These are phyloP conservation scores for Mungos mungo DNA, from an alignment of 2,113 vertebrate genomes.

Conservation along the genomic window DNA sequence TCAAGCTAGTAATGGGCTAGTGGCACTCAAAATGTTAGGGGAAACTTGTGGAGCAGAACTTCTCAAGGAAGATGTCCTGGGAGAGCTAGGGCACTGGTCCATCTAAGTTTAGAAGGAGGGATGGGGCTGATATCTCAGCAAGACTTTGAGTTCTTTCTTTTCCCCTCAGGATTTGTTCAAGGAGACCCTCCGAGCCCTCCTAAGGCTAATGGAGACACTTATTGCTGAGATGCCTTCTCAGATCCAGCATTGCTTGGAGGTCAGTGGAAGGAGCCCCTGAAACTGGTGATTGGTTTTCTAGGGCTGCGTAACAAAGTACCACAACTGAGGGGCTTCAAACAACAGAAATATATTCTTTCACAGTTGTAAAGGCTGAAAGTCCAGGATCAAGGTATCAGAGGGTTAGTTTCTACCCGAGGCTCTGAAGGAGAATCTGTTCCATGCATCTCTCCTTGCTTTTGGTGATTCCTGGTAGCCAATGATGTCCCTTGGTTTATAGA, in stretches of 20 bases:
- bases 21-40: neutral
- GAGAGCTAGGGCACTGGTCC: neutral
- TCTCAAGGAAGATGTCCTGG: neutral
- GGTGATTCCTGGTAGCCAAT: neutral
- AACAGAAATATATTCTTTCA: neutral
- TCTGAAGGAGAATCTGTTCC: neutral
- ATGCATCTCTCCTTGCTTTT: neutral
- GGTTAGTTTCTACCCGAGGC: neutral
- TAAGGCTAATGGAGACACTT: constrained; percentile 13
- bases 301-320: neutral
- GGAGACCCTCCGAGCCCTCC: constrained; percentile 11
- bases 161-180: neutral
- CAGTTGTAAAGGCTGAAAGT: neutral
- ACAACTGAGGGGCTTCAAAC: neutral
- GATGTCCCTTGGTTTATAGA: neutral
- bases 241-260: constrained; percentile 40
- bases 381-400: neutral
- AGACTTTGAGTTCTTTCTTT: neutral
- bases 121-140: neutral
- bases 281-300: neutral
- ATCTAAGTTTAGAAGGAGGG: neutral
- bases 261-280: neutral
- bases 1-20: neutral
- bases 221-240: neutral
- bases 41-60: neutral